phyloP scores from a whole-genome alignment of 2,113 vertebrate species.

The Corapipo altera region DNA sequence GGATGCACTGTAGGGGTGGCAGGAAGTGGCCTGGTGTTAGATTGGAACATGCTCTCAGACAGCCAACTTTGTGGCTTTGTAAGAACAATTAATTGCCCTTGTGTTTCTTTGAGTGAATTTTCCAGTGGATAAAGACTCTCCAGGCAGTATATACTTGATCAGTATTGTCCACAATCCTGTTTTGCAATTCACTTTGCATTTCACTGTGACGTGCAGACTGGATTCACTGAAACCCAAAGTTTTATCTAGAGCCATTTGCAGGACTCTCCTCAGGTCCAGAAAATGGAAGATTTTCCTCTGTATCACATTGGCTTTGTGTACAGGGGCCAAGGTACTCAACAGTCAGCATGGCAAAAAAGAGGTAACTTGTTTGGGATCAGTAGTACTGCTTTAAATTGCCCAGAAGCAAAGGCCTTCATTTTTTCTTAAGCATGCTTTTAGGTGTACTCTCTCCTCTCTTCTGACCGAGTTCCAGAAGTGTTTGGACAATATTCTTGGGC shows the following conservation, averaged over 20 bases:
- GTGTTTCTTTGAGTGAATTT: neutral
- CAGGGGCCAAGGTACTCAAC: fast-evolving
- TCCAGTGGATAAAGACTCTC: neutral
- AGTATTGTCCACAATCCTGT: neutral
- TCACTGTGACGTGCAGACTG: neutral
- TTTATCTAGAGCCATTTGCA: neutral
- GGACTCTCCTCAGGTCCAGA: neutral
- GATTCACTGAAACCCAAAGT: neutral
- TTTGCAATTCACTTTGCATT: neutral
- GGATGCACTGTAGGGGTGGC: neutral
- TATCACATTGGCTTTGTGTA: neutral
- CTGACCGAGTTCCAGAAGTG: neutral
- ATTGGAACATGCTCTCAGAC: neutral
- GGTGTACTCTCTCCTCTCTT: neutral
- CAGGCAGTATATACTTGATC: neutral
- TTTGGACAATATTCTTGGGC: neutral
- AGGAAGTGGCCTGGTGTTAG: neutral
- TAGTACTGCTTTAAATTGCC: neutral
- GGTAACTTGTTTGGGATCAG: neutral
- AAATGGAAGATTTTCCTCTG: neutral
- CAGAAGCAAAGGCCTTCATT: neutral
- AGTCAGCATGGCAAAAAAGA: neutral
- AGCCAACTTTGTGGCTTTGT: neutral
- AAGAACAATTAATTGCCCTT: neutral
- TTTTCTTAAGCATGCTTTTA: neutral